Base-by-base conservation (phyloP, 2,797 vertebrate genomes). In the Meriones psammophilus region DNA sequence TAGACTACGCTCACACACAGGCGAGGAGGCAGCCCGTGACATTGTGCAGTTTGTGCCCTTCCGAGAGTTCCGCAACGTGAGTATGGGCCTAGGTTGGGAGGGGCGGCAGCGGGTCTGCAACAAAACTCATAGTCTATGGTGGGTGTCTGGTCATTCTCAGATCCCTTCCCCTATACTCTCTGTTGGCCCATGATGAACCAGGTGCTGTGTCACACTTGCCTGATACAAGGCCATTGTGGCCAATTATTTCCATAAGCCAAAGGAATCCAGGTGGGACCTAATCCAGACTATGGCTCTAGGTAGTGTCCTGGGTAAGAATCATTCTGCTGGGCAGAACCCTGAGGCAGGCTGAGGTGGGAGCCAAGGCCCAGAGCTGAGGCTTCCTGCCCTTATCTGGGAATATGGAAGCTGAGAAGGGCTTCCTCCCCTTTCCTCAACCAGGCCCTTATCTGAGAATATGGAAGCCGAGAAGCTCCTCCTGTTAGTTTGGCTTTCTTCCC, bases 11-110 rank as follows among this genome's bases (percentile, higher is more conserved):
- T 99, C 99, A 74, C 97, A 99, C 98, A 99, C 99, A 0, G 99
- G 99, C 50, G 99, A 99, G 98, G 99, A 99, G 97, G 99, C 99
- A 0, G 98, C 99, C 68, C 98, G 99, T 0, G 99, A 99, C 97
- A 99, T 99, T 0, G 99, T 99, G 95, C 99, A 99, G 98, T 99
- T 99, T 0, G 99, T 99, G 96, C 99, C 99, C 94, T 99, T 99
- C 97, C 99, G 99, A 13, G 99, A 99, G 87, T 99, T 99, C 98
- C 99, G 99, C 66, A 99, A 99, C 0, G 99, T 99, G 98, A 99
- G 99, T 99, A 78, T 42, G 89, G 92, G 95, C 90, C 76, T 54
- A 4, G 92, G 95, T 88, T 73, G 94, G 94, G 96, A 89, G 97
- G 98, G 98, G 98, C 0, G 0, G 54, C 12, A 4, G 3, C 10